Evolutionary conservation across 1,140 invertebrate species (phyloP), one percentile per base, ranked within the genome.

Genomic region (Bombus sibiricus): DNA sequence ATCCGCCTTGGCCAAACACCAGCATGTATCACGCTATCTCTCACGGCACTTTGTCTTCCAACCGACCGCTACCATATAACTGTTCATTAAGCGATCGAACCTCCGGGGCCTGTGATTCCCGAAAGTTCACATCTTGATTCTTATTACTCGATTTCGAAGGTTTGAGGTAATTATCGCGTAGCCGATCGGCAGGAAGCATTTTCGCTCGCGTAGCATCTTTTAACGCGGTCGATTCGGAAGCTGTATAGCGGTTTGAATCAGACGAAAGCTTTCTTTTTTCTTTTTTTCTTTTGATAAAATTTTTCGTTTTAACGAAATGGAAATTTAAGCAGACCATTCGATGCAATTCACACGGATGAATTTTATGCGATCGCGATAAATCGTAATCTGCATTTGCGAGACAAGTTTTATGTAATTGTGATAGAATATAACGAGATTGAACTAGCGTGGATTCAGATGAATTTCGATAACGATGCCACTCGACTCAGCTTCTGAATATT

Each of bases 11-110:
- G 80, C 68, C 64, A 25, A 69, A 43, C 8, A 72, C 32, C 53
- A 37, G 4, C 59, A 32, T 37, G 9, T 68, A 39, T 39, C 68
- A 66, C 37, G 75, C 59, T 47, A n/a, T 37, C 75, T 89, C 87
- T 86, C 85, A 89, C 73, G 88, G 66, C 81, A 66, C 77, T 89
- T 84, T 71, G 80, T 53, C 77, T n/a, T 81, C 18, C 43, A 68
- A 72, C 86, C 59, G 72, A 39, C 43, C 34, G 18, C 6, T 5
- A 62, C 68, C 72, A 68, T 34, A 13, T n/a, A 78, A 76, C 74
- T 32, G 76, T 57, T 41, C 66, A 25, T 81, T 85, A 81, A 73
- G 41, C 15, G n/a, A 28, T 85, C 8, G 34, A 57, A 41, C 1
- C 34, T 68, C 9, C 25, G 22, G 2, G 4, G 12, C 32, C 18